A percentile compares a stretch with the other conserved stretches of the same genome.
phyloP scores from a whole-genome alignment of 2,888 invertebrate species.

The Nephrotoma flavescens region DNA sequence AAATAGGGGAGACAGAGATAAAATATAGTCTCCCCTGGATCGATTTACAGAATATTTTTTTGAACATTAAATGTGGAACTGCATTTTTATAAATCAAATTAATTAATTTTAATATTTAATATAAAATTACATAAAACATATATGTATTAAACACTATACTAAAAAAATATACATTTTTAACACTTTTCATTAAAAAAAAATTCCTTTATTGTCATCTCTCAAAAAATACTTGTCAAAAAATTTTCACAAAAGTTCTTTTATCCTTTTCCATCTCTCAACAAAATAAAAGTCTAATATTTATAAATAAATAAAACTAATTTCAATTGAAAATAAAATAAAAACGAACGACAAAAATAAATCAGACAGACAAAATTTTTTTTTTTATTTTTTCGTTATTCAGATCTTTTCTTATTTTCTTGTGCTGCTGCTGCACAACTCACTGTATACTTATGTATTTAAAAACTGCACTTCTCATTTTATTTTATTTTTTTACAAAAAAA shows the following conservation, averaged over 20 bases:
- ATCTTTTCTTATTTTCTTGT: neutral
- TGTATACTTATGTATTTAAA: neutral
- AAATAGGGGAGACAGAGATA: conserved; percentile 1
- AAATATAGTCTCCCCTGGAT: conserved; percentile 1
- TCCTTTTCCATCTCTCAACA: neutral
- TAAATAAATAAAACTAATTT: neutral
- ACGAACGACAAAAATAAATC: neutral
- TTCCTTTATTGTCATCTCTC: neutral
- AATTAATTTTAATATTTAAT: neutral
- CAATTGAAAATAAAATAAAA: neutral
- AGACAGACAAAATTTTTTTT: neutral
- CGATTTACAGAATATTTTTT: neutral
- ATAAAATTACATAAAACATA: neutral
- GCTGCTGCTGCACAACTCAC: neutral
- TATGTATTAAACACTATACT: neutral
- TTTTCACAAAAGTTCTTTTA: neutral
- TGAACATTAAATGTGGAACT: neutral
- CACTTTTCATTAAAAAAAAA: neutral
- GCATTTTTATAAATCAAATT: neutral
- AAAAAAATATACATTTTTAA: neutral
- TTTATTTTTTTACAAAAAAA: neutral
- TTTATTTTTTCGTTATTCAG: neutral
- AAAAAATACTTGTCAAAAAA: neutral
- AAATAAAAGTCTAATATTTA: neutral
- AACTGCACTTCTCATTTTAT: neutral